These are phyloP conservation scores for Epizoanthus scotinus DNA, from an alignment of 92 coral and sea anemone species.

Conservation along the genomic window DNA sequence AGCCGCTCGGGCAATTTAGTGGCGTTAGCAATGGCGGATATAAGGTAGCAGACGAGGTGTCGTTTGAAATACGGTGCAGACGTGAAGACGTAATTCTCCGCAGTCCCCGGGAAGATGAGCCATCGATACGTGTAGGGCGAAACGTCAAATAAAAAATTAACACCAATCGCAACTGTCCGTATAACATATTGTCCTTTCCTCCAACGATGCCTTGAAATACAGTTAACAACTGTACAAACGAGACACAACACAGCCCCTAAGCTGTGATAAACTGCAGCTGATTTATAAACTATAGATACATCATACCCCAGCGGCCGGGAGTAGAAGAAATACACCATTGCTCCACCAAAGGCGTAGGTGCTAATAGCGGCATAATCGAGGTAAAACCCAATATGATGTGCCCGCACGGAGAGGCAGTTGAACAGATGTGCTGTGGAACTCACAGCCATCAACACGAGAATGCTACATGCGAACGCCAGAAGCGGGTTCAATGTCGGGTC, in stretches of 20 bases:
- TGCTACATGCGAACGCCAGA: constrained; percentile 49
- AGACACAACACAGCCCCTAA: constrained; percentile 22
- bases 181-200: constrained; percentile 6
- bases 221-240: constrained; percentile 25
- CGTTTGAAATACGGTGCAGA: constrained; percentile 39
- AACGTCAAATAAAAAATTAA: constrained; percentile 7
- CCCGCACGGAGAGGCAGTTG: constrained; percentile 47
- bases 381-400: constrained; percentile 44
- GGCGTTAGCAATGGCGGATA: constrained; percentile 38
- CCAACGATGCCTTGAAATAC: constrained; percentile 44
- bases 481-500: constrained; percentile 53
- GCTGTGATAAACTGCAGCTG: constrained; percentile 13
- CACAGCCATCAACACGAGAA: constrained; percentile 46
- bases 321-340: constrained; percentile 50
- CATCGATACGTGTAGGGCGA: constrained; percentile 38
- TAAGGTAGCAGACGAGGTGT: constrained; percentile 24
- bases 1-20: constrained; percentile 31
- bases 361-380: constrained; percentile 59
- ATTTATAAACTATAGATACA: constrained; percentile 23
- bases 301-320: constrained; percentile 47
- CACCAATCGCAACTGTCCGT: constrained; percentile 21
- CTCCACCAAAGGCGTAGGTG: constrained; percentile 46
- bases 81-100: not conserved
- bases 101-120: constrained; percentile 2
- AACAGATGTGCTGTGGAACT: constrained; percentile 58